phyloP scores from a whole-genome alignment of 2,888 invertebrate genomes.

The Drosophila mulleri region DNA sequence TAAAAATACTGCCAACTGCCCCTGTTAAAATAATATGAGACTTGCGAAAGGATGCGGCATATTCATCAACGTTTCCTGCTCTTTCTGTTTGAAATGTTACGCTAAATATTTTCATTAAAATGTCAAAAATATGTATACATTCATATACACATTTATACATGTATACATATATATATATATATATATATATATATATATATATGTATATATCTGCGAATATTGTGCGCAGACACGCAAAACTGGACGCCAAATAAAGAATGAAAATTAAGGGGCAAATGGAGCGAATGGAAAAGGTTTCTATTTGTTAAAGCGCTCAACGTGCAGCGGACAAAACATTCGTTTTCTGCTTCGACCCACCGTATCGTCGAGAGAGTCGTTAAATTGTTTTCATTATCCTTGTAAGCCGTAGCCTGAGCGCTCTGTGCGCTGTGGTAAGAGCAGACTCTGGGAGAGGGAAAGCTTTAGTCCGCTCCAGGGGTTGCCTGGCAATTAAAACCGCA shows the following conservation, averaged over 20 bases:
- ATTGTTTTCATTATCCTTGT: constrained; percentile 81
- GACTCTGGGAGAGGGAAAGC: neutral
- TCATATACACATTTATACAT: constrained; percentile 7
- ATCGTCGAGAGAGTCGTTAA: constrained; percentile 79
- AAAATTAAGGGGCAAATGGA: constrained; percentile 19
- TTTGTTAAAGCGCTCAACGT: constrained; percentile 69
- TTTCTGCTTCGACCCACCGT: constrained; percentile 21
- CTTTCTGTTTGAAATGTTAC: constrained; percentile 53
- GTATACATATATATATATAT: constrained; percentile 14
- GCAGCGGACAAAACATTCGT: constrained; percentile 50
- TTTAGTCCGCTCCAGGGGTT: constrained; percentile 22
- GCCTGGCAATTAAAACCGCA: constrained; percentile 76
- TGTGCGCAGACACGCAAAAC: constrained; percentile 79
- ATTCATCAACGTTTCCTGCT: constrained; percentile 59
- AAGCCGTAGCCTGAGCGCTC: constrained; percentile 52
- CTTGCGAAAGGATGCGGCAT: constrained; percentile 48
- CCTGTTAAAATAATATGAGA: constrained; percentile 72
- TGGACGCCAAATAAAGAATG: constrained; percentile 16
- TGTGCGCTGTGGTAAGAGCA: neutral
- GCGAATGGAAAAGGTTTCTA: constrained; percentile 69
- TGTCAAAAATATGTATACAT: constrained; percentile 57
- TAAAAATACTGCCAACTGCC: constrained; percentile 53
- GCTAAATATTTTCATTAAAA: constrained; percentile 75
- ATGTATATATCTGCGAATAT: constrained; percentile 62
- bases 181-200: constrained; percentile 18